phyloP scores from a whole-genome alignment of 2,888 invertebrate species.

The Acanthosepion lycidas region DNA sequence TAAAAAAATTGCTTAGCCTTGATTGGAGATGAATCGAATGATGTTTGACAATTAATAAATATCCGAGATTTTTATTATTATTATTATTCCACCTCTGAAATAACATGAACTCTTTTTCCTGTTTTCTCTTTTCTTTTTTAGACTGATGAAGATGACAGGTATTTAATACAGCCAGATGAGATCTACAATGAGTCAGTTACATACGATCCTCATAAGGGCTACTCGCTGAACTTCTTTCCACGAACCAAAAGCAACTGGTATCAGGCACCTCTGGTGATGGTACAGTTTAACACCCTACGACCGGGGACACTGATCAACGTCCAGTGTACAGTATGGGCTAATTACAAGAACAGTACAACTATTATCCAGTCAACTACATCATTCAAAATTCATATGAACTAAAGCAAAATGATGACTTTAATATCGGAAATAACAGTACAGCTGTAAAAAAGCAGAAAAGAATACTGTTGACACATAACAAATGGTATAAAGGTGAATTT shows the following conservation, averaged over 20 bases:
- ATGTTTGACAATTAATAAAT: too few species aligned
- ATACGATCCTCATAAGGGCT: not conserved
- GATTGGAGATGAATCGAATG: too few species aligned
- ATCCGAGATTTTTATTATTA: too few species aligned
- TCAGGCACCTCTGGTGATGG: constrained; percentile 36
- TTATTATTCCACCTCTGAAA: too few species aligned
- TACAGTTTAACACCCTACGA: constrained; percentile 34
- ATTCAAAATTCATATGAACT: constrained; percentile 45
- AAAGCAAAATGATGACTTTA: not conserved
- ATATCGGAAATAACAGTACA: not conserved
- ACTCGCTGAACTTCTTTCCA: constrained; percentile 38
- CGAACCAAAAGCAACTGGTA: not conserved
- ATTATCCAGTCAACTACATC: not conserved
- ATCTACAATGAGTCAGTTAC: constrained; percentile 33
- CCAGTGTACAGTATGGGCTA: constrained; percentile 39
- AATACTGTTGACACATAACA: not conserved
- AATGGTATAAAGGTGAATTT: not conserved
- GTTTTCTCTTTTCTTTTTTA: not conserved
- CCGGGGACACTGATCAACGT: not conserved
- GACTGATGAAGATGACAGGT: constrained; percentile 35
- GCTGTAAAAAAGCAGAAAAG: not conserved
- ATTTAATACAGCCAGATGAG: not conserved
- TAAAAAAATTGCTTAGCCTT: too few species aligned
- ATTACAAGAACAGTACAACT: not conserved
- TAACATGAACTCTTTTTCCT: too few species aligned